Percentiles rank a stretch among this genome's conserved stretches.
phyloP scores from a whole-genome alignment of 2,888 invertebrate genomes.

The Sarcophaga rosellei region DNA sequence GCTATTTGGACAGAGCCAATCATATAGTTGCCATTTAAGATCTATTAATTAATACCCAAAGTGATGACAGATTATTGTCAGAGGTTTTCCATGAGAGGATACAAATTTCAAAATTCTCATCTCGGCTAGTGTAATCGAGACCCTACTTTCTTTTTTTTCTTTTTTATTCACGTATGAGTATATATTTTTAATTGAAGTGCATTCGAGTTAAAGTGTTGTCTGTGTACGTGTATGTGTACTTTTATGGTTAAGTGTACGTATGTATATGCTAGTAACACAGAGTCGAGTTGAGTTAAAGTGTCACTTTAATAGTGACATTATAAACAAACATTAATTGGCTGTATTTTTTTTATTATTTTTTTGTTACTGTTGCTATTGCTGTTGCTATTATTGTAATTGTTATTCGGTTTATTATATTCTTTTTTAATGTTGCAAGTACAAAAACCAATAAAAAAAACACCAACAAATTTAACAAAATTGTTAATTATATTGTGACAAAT shows the following conservation, averaged over 20 bases:
- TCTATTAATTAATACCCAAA: too few species aligned
- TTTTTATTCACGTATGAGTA: background rate
- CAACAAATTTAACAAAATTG: constrained; percentile 21
- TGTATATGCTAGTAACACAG: background rate
- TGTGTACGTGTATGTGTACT: background rate
- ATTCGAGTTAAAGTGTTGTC: background rate
- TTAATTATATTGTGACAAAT: constrained; percentile 5
- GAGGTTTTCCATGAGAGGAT: too few species aligned
- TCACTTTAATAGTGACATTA: constrained; percentile 39
- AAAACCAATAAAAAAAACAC: too few species aligned
- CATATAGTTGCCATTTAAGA: too few species aligned
- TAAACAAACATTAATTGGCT: constrained; percentile 52
- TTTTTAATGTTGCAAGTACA: background rate
- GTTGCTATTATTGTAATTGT: background rate
- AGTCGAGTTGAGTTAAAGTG: constrained; percentile 44
- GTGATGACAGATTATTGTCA: too few species aligned
- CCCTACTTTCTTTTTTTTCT: background rate
- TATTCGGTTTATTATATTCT: background rate
- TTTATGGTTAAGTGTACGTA: background rate
- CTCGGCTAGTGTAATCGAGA: too few species aligned
- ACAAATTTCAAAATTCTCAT: background rate
- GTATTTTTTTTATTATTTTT: background rate
- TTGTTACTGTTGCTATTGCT: constrained; percentile 1
- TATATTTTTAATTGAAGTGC: constrained; percentile 1
- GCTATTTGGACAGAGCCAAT: too few species aligned